Evolutionary conservation across 1,140 invertebrate species (phyloP), one percentile per base, ranked within the genome.

Genomic region (Cyphomyrmex costatus): DNA sequence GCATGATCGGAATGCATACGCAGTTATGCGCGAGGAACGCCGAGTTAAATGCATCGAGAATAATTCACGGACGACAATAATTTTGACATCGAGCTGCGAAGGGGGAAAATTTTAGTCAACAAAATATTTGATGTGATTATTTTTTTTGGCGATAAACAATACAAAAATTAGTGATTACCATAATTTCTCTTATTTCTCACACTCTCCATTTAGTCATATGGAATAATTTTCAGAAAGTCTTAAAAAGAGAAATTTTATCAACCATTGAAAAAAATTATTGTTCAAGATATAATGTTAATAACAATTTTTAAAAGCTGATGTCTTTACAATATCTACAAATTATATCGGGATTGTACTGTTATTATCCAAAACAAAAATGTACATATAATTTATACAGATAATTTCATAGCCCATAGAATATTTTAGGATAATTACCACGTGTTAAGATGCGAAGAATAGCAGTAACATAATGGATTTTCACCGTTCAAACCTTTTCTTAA

Each of bases 1-100:
- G 21, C 71, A 65, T 86, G 71, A 78, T 68, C 46, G 30, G 53
- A 63, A 49, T 87, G 24, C 56, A 27, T 46, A 71, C 12, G 46
- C 21, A n/a, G 16, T 46, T 42, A 42, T 42, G 6, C 10, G n/a
- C 56, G 16, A 73, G 5, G 70, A 53, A 73, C 16, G 33, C 53
- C 53, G 36, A 24, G 33, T 3, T 5, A n/a, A 61, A 19, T 1
- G 36, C 63, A 21, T 8, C 21, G 36, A 46, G 36, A 61, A 21
- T 24, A n/a, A 33, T 14, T 6, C 58, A 2, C 58, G 14, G 19
- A 36, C 42, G 30, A 36, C 19, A 27, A 36, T 49, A 46, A 65
- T 66, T 65, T 65, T 21, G 16, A 36, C 3, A 27, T 76, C 60
- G 14, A 36, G 14, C 36, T 66, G 14, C 21, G 36, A 42, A 42